Evolutionary conservation across 2,113 vertebrate species (phyloP), one percentile per base, ranked within the genome.

Genomic region (Micromys minutus): DNA sequence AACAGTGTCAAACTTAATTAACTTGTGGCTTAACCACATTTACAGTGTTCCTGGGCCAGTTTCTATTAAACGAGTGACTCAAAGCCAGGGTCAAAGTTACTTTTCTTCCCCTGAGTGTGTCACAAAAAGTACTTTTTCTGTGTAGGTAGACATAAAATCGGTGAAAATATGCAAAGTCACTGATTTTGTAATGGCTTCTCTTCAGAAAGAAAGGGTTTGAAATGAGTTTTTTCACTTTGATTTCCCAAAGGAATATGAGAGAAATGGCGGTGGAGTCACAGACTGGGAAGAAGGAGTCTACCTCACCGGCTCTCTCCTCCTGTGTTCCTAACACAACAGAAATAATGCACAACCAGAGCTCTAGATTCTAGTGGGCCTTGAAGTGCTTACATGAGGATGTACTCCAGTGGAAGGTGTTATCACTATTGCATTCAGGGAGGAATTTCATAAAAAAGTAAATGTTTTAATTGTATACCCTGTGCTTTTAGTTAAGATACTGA

Each of bases 1-100:
- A 86, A 90, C 11, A 71, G 81, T 97, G 96, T 98, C 95, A 96
- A 91, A 97, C 76, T 97, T 97, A 97, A 98, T 97, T 97, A 97
- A 96, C 92, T 97, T 96, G 87, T 87, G 72, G 85, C 85, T 97
- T 96, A 95, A 92, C 95, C 94, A 97, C 93, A 90, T 93, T 95
- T 91, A 81, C 61, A 75, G n/a, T 94, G 55, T 83, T 90, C 87
- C 84, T 61, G 88, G 67, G 55, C 71, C 95, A 87, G 71, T 92
- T 97, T 90, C 94, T 94, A 89, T 95, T 94, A 97, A 97, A 47
- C 67, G 69, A 97, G 91, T 83, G 95, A 94, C 81, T 97, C 85
- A 90, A 94, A 94, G 92, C 1, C 8, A 65, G 65, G 96, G 94
- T 96, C 92, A 93, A 90, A 61, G 76, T 71, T 88, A 72, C 95